These are phyloP conservation scores for Excalfactoria chinensis DNA, from an alignment of 2,113 vertebrate genomes.

Conservation along the genomic window DNA sequence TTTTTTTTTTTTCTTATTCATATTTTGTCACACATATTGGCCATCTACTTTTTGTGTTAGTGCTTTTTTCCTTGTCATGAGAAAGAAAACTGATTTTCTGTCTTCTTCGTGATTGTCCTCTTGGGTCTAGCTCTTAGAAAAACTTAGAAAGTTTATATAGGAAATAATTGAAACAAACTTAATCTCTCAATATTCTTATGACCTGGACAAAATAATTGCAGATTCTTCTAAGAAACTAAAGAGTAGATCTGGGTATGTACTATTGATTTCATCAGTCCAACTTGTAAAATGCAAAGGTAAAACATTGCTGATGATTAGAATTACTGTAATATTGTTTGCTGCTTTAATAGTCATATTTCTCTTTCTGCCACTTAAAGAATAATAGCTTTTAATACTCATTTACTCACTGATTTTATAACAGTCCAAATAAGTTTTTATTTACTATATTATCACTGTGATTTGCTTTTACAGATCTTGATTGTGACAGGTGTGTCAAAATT, in stretches of 20 bases:
- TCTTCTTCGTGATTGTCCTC: neutral
- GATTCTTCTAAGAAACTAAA: neutral
- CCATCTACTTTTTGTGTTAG: neutral
- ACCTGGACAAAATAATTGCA: neutral
- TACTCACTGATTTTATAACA: neutral
- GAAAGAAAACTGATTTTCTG: neutral
- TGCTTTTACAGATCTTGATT: neutral
- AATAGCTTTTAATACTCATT: constrained; percentile 1
- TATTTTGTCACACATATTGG: neutral
- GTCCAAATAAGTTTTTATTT: neutral
- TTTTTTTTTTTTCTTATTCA: neutral
- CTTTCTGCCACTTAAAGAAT: neutral
- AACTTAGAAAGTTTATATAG: neutral
- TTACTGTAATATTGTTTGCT: neutral
- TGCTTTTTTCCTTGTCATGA: neutral
- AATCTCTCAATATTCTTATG: neutral
- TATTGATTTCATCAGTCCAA: neutral
- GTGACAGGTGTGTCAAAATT: neutral
- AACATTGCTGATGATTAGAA: neutral
- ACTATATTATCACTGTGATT: neutral
- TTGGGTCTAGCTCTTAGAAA: neutral
- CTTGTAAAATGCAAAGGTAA: neutral
- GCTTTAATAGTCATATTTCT: neutral
- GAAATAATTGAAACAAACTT: neutral
- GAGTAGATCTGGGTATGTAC: neutral